These are phyloP conservation scores for Sphenopsis melanotis DNA, from an alignment of 2,797 vertebrate genomes.

Conservation along the genomic window DNA sequence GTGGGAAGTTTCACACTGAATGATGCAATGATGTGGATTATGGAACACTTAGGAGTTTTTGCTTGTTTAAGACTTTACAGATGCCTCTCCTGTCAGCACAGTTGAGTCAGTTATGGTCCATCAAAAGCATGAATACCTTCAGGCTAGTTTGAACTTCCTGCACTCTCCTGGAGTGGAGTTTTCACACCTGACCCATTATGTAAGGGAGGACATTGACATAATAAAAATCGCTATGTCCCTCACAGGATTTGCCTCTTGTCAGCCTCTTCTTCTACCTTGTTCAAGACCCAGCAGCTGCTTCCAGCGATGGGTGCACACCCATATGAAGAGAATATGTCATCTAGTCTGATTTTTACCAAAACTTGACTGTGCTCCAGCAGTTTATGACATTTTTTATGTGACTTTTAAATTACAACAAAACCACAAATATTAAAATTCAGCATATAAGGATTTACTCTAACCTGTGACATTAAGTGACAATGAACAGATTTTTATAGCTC, in stretches of 20 bases:
- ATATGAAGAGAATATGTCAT: background rate
- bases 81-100: background rate
- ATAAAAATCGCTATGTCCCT: background rate
- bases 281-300: background rate
- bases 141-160: too few species aligned
- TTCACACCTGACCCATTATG: background rate
- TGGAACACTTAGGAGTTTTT: background rate
- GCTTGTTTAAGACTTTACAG: background rate
- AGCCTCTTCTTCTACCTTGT: background rate
- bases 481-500: background rate
- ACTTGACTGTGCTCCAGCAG: background rate
- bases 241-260: background rate
- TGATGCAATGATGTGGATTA: background rate
- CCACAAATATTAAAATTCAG: background rate
- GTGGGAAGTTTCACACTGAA: background rate
- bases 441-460: background rate
- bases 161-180: background rate
- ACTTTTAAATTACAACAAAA: background rate
- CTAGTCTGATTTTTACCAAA: constrained; percentile 39
- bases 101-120: background rate
- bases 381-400: background rate
- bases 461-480: background rate
- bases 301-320: background rate
- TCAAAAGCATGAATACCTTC: background rate
- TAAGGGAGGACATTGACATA: background rate